Evolutionary conservation across 2,113 vertebrate genomes (phyloP).

Genomic region (Coptodon bakossiorum): DNA sequence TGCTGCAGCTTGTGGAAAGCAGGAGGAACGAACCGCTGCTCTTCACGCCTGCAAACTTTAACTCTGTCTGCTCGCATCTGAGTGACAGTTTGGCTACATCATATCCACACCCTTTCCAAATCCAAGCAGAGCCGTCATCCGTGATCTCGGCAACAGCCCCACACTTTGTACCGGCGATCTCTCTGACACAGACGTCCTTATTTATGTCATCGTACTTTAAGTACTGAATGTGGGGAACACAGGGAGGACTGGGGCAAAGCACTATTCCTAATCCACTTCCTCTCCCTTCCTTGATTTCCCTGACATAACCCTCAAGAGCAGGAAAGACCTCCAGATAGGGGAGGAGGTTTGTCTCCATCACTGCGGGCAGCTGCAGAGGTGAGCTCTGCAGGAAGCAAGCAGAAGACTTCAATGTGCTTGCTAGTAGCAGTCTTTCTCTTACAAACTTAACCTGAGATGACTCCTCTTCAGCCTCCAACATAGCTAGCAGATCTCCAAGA

Average conservation of each 20-base stretch:
- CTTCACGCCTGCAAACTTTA: constrained; percentile 55
- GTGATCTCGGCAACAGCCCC: constrained; percentile 46
- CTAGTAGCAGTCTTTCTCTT: constrained; percentile 60
- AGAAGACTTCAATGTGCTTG: constrained; percentile 50
- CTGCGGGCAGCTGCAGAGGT: constrained; percentile 43
- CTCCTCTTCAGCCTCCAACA: constrained; percentile 42
- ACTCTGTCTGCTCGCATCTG: constrained; percentile 9
- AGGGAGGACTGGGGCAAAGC: constrained; percentile 47
- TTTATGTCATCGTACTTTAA: not conserved
- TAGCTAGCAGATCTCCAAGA: constrained; percentile 54
- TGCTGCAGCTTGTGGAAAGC: constrained; percentile 53
- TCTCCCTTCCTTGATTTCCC: constrained; percentile 29
- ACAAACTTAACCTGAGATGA: constrained; percentile 3
- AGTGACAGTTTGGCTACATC: constrained; percentile 25
- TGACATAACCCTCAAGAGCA: constrained; percentile 38
- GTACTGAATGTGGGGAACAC: constrained; percentile 36
- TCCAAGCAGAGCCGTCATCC: constrained; percentile 60
- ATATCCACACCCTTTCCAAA: constrained; percentile 43
- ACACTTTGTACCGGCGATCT: constrained; percentile 35
- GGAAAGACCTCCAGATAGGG: constrained; percentile 64
- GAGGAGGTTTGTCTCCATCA: constrained; percentile 65
- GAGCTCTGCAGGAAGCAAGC: constrained; percentile 51
- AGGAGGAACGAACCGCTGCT: constrained; percentile 52
- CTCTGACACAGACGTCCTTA: not conserved
- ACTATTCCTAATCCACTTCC: constrained; percentile 34